Conservation (phyloP, 2,888 invertebrate genomes). For the Thysanoteuthis rhombus region DNA sequence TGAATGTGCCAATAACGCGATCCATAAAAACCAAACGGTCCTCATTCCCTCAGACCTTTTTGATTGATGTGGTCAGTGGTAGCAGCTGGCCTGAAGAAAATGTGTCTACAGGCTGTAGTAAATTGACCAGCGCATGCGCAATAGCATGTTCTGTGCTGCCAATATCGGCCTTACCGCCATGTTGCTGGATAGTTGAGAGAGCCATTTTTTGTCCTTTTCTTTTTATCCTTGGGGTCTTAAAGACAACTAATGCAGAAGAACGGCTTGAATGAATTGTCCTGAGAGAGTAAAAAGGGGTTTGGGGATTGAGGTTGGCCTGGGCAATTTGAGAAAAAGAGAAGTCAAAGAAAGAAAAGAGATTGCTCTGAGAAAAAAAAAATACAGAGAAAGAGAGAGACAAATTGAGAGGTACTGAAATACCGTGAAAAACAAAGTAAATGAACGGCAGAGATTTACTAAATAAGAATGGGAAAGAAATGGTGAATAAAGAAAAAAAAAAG, state of each 20-base stretch:
- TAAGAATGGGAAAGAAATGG: not conserved
- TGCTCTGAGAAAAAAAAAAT: too few relatives aligned
- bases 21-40: not conserved
- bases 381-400: not conserved
- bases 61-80: not conserved
- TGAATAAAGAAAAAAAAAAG: not conserved
- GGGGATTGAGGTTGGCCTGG: too few relatives aligned
- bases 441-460: not conserved
- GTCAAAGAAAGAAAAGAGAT: not conserved
- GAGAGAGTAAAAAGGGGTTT: not conserved
- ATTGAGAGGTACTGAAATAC: not conserved
- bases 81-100: not conserved
- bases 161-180: not conserved
- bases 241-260: not conserved
- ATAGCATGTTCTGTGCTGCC: not conserved
- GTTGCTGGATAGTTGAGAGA: not conserved
- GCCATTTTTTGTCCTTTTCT: not conserved
- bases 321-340: not conserved
- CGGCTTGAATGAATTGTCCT: not conserved
- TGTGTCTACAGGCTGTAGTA: not conserved
- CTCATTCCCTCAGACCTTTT: not conserved
- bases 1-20: not conserved
- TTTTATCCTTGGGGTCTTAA: not conserved
- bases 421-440: not conserved
- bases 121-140: not conserved